Conservation (phyloP, 2,888 invertebrate species). For the Sphecodes monilicornis region DNA sequence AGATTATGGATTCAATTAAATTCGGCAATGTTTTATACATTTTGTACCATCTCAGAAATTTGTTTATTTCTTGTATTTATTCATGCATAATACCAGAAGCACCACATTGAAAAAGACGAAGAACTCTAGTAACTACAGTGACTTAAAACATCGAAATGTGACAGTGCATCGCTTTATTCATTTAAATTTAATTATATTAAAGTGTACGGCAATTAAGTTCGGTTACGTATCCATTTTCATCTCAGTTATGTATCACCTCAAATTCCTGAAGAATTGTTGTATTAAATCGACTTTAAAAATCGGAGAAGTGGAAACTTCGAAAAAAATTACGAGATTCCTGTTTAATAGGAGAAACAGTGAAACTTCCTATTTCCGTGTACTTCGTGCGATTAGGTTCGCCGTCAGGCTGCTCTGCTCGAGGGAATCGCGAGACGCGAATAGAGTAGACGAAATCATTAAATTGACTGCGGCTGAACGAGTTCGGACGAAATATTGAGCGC, state of each 20-base stretch:
- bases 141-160: not conserved
- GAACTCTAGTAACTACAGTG: no score
- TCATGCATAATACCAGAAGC: no score
- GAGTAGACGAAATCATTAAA: conserved; percentile 78
- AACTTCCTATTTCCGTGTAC: conserved; percentile 22
- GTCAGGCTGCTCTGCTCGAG: conserved; percentile 12
- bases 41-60: no score
- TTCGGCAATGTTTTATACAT: no score
- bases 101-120: no score
- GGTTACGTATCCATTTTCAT: no score
- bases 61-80: no score
- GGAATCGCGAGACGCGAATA: conserved; percentile 23
- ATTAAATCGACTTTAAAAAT: not conserved
- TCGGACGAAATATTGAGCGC: conserved; percentile 72
- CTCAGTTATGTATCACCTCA: no score
- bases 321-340: not conserved
- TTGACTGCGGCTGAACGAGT: conserved; percentile 79
- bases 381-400: conserved; percentile 51
- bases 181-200: not conserved
- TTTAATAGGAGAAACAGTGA: conserved; percentile 10
- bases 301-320: not conserved
- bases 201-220: no score
- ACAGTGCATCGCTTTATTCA: not conserved
- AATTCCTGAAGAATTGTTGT: not conserved
- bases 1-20: not conserved